These are phyloP conservation scores for Pipistrellus pipistrellus DNA, from an alignment of 2,797 vertebrate species.

Conservation along the genomic window DNA sequence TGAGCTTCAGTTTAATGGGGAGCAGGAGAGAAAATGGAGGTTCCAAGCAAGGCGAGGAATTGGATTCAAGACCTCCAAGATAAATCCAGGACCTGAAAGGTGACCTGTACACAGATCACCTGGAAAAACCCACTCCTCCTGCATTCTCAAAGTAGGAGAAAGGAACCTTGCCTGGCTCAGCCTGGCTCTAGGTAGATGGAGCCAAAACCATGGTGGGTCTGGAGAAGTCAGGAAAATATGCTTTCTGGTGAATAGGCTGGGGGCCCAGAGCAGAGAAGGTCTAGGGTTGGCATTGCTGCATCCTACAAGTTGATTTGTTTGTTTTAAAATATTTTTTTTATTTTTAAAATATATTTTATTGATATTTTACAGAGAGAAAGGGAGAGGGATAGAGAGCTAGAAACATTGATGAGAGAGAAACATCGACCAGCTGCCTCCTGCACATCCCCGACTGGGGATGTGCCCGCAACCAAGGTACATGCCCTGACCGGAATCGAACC, in stretches of 20 bases:
- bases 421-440: too few species aligned
- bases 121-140: not conserved
- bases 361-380: not conserved
- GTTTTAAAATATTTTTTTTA: too few species aligned
- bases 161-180: not conserved
- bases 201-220: not conserved
- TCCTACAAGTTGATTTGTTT: not conserved
- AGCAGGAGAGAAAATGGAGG: not conserved
- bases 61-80: not conserved
- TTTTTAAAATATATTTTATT: not conserved
- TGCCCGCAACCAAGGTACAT: too few species aligned
- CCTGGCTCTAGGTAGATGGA: not conserved
- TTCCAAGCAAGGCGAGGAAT: not conserved
- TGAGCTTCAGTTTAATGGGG: not conserved
- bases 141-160: not conserved
- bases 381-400: not conserved
- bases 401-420: too few species aligned
- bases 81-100: not conserved
- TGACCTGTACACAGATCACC: not conserved
- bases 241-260: not conserved
- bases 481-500: too few species aligned
- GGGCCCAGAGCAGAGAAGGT: not conserved
- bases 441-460: too few species aligned
- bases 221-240: not conserved
- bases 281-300: not conserved